A percentile compares a stretch with the other conserved stretches of the same genome.
Evolutionary conservation across 2,797 vertebrate genomes (phyloP).

Genomic region (Pseudochirops cupreus): DNA sequence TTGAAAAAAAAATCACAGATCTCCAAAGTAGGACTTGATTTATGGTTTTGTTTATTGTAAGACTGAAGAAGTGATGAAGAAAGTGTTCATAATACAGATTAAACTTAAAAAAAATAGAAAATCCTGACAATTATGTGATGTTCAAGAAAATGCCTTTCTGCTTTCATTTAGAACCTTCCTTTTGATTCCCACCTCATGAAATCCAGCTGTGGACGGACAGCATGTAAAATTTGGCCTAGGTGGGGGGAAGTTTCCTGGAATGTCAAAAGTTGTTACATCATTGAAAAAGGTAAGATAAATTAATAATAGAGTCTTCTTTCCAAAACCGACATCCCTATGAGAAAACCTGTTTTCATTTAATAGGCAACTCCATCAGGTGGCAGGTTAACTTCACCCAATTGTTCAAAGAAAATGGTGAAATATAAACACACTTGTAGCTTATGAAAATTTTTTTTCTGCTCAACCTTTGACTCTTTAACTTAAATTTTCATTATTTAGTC

Average conservation of each 20-base stretch:
- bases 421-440: conserved; percentile 38
- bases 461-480: conserved; percentile 13
- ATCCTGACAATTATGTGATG: conserved; percentile 31
- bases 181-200: conserved; percentile 61
- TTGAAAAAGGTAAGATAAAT: conserved; percentile 60
- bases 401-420: neutral
- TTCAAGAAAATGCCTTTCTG: conserved; percentile 52
- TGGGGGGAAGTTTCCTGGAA: conserved; percentile 78
- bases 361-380: conserved; percentile 50
- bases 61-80: neutral
- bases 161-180: conserved; percentile 66
- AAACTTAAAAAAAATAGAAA: neutral
- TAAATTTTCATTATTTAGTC: conserved; percentile 17
- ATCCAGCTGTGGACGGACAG: conserved; percentile 75
- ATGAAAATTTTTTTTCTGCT: conserved; percentile 35
- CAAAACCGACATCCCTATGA: conserved; percentile 26
- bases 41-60: neutral
- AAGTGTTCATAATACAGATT: neutral
- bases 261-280: conserved; percentile 48
- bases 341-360: conserved; percentile 65
- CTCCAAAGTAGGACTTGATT: neutral
- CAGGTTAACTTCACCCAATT: conserved; percentile 44
- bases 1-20: conserved; percentile 10
- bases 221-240: conserved; percentile 70
- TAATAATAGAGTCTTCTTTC: conserved; percentile 59